These are phyloP conservation scores for Lethrus apterus DNA, from an alignment of 1,140 invertebrate genomes.

Conservation along the genomic window DNA sequence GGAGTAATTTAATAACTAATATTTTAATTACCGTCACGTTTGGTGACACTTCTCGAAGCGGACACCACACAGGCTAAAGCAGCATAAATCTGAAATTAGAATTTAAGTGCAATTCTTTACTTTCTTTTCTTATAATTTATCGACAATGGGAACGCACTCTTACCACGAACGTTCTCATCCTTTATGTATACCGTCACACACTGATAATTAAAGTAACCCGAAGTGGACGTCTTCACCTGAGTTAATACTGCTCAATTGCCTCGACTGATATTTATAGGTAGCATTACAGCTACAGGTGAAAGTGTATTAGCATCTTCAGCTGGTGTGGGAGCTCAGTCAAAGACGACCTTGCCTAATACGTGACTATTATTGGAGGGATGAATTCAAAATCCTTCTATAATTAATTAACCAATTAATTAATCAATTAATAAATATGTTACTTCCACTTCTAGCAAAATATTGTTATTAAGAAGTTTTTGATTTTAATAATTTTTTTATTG, in stretches of 20 bases:
- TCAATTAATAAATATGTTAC: too few relatives aligned
- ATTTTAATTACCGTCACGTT: constrained; percentile 32
- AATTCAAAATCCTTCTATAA: constrained; percentile 10
- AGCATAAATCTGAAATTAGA: constrained; percentile 3
- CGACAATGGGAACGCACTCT: background rate
- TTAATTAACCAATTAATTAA: constrained; percentile 11
- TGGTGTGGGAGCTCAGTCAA: constrained; percentile 18
- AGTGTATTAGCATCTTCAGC: constrained; percentile 23
- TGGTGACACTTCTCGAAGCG: constrained; percentile 22
- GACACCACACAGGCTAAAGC: constrained; percentile 7
- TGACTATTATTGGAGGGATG: constrained; percentile 13
- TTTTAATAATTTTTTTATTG: too few relatives aligned
- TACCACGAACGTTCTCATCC: constrained; percentile 11
- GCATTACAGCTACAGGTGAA: constrained; percentile 22
- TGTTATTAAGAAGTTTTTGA: too few relatives aligned
- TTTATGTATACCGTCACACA: constrained; percentile 11
- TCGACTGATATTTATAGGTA: constrained; percentile 24
- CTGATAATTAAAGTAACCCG: constrained; percentile 3
- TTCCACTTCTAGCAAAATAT: too few relatives aligned
- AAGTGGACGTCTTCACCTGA: constrained; percentile 13
- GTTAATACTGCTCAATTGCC: constrained; percentile 5
- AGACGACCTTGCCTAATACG: constrained; percentile 13
- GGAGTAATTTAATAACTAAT: background rate
- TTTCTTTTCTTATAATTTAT: background rate
- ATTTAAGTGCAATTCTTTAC: background rate